Conservation (phyloP, 2,797 vertebrate species). For the Hypotaenidia okinawae region DNA sequence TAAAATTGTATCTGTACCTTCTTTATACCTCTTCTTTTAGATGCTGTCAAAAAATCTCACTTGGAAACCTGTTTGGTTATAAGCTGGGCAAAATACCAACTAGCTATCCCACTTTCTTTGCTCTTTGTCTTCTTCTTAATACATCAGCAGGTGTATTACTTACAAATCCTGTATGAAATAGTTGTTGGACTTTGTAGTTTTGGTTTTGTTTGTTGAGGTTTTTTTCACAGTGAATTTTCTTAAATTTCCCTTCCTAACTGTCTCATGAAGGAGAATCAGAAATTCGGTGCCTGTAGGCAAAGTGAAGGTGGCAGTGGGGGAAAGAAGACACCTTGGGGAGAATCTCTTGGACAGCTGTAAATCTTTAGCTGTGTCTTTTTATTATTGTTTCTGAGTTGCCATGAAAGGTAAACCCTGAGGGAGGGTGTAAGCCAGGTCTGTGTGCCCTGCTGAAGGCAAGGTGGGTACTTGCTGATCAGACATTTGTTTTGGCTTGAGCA, state of each 20-base stretch:
- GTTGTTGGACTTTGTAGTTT: too few species aligned
- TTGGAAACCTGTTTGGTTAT: not conserved
- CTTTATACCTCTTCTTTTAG: not conserved
- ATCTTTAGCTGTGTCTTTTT: not conserved
- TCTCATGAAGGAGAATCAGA: not conserved
- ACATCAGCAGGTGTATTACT: not conserved
- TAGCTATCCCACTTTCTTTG: not conserved
- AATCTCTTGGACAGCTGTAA: not conserved
- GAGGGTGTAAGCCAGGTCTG: not conserved
- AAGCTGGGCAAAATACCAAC: not conserved
- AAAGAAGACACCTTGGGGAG: not conserved
- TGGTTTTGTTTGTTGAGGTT: not conserved
- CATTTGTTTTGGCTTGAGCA: not conserved
- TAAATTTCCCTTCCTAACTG: not conserved
- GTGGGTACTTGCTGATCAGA: not conserved
- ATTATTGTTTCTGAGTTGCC: not conserved
- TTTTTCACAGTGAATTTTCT: not conserved
- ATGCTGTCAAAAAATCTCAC: not conserved
- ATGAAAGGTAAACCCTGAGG: not conserved
- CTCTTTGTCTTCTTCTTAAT: not conserved
- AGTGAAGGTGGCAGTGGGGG: not conserved
- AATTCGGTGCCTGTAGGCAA: not conserved
- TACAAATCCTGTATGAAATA: not conserved
- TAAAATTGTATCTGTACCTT: not conserved
- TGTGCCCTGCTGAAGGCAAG: not conserved